Evolutionary conservation across 2,113 vertebrate genomes (phyloP).

Genomic region (Excalfactoria chinensis): DNA sequence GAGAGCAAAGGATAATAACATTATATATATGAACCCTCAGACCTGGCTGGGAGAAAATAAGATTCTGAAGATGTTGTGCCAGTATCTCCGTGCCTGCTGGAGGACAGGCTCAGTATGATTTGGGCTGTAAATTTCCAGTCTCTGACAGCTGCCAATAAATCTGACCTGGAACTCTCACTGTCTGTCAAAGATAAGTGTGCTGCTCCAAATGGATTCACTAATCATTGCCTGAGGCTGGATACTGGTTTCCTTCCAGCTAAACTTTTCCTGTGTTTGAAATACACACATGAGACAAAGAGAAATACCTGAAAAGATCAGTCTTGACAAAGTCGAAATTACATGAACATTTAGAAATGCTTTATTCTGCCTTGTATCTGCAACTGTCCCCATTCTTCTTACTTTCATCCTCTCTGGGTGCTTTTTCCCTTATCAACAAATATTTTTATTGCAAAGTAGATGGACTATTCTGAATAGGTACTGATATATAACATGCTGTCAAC

Average conservation of each 20-base stretch:
- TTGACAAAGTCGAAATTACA: conserved; percentile 56
- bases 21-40: background rate
- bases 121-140: conserved; percentile 35
- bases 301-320: conserved; percentile 54
- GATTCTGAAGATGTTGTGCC: background rate
- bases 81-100: background rate
- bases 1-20: background rate
- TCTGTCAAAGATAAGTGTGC: conserved; percentile 73
- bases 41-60: background rate
- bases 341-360: conserved; percentile 47
- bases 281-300: conserved; percentile 46
- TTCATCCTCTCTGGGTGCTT: background rate
- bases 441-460: conserved; percentile 49
- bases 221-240: conserved; percentile 65
- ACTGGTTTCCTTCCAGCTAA: conserved; percentile 70
- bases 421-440: background rate
- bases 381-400: conserved; percentile 49
- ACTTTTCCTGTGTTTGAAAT: conserved; percentile 57
- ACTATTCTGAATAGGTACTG: conserved; percentile 30
- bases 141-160: conserved; percentile 67
- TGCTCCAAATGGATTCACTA: conserved; percentile 68
- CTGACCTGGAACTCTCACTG: conserved; percentile 62
- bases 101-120: background rate
- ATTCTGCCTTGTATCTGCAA: conserved; percentile 47
- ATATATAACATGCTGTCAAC: conserved; percentile 48